A percentile compares a stretch with the other conserved stretches of the same genome.
phyloP scores from a whole-genome alignment of 2,113 vertebrate species.

The Mastomys natalensis region DNA sequence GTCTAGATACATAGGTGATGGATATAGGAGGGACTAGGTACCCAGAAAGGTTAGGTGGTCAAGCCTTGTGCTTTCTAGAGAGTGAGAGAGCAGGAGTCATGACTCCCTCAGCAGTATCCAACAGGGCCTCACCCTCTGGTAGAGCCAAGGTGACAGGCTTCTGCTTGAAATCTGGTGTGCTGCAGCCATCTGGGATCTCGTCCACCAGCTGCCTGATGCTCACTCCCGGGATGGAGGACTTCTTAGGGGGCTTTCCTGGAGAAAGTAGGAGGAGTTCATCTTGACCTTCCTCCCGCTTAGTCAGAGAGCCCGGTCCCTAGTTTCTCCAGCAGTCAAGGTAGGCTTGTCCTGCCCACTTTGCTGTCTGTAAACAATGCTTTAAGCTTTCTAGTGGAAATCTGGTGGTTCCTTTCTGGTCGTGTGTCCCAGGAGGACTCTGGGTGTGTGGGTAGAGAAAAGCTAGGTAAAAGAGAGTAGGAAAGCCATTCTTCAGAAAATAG shows the following conservation, averaged over 20 bases:
- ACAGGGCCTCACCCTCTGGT: conserved; percentile 88
- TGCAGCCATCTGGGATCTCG: conserved; percentile 89
- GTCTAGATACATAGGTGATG: not conserved
- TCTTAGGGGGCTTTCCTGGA: conserved; percentile 84
- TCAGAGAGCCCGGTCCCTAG: not conserved
- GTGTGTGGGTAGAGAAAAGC: not conserved
- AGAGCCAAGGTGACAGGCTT: conserved; percentile 88
- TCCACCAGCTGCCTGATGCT: conserved; percentile 87
- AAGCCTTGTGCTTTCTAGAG: too few species aligned
- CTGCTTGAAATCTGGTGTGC: conserved; percentile 89
- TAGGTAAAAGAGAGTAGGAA: not conserved
- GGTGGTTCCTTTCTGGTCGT: not conserved
- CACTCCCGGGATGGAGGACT: conserved; percentile 89
- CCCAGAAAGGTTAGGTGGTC: not conserved
- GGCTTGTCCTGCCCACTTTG: too few species aligned
- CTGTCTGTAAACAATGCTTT: not conserved
- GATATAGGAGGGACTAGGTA: not conserved
- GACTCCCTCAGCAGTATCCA: not conserved
- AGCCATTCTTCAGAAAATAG: not conserved
- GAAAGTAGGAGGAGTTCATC: not conserved
- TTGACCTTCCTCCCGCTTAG: not conserved
- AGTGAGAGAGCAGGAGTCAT: too few species aligned
- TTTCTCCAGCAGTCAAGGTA: not conserved
- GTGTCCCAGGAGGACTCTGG: not conserved
- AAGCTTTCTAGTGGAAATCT: not conserved